Percentiles rank a stretch among this genome's conserved stretches.
phyloP scores from a whole-genome alignment of 2,888 invertebrate species.

The Xiphydria camelus region DNA sequence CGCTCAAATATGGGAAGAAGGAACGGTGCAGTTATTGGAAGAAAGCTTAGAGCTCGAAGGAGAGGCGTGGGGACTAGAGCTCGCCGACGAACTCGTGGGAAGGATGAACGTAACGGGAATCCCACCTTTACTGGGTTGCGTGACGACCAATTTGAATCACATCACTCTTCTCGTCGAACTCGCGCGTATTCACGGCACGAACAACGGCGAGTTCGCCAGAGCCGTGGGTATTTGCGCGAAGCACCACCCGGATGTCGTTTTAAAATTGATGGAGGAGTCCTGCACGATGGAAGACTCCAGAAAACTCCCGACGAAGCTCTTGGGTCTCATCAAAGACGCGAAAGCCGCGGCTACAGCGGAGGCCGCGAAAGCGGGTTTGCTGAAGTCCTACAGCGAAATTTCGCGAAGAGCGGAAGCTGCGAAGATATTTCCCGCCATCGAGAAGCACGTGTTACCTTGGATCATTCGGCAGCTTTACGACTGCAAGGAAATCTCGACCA shows the following conservation, averaged over 20 bases:
- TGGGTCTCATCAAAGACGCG: conserved; percentile 45
- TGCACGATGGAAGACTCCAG: conserved; percentile 39
- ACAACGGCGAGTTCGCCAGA: conserved; percentile 36
- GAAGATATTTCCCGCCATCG: conserved; percentile 21
- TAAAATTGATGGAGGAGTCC: conserved; percentile 41
- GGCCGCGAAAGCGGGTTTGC: conserved; percentile 43
- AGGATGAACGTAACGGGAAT: conserved; percentile 29
- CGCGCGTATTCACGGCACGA: conserved; percentile 29
- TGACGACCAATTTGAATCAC: conserved; percentile 39
- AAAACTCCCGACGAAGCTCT: conserved; percentile 41
- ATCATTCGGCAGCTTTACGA: conserved; percentile 43
- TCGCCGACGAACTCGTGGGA: conserved; percentile 41
- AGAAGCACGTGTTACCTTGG: conserved; percentile 45
- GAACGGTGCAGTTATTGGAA: conserved; percentile 44
- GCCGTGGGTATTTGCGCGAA: conserved; percentile 46
- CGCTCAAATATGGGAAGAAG: conserved; percentile 39
- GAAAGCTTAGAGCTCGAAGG: conserved; percentile 44
- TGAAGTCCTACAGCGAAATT: conserved; percentile 46
- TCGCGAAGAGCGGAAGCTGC: conserved; percentile 33
- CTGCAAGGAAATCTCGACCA: conserved; percentile 40
- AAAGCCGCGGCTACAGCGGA: conserved; percentile 46
- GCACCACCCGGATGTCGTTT: conserved; percentile 36
- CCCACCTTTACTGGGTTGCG: conserved; percentile 39
- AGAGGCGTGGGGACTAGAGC: conserved; percentile 41
- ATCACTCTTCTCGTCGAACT: conserved; percentile 36